Evolutionary conservation across 1,140 invertebrate genomes (phyloP).

Genomic region (Frieseomelitta varia): DNA sequence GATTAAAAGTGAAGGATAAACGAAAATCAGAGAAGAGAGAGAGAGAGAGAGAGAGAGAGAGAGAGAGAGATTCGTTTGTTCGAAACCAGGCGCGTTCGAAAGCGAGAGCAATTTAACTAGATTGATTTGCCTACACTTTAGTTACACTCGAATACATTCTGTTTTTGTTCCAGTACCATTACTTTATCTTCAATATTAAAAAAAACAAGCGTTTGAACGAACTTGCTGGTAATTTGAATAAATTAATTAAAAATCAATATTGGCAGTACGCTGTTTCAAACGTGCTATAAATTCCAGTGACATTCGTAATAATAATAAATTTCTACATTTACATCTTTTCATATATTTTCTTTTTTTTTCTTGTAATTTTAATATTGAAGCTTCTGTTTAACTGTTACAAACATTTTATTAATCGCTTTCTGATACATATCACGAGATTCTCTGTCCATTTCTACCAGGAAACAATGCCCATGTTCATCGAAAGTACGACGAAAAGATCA

Average conservation of each 20-base stretch:
- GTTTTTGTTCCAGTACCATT: not conserved
- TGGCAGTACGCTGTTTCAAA: not conserved
- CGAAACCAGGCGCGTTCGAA: not conserved
- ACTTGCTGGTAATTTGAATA: not conserved
- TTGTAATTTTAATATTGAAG: not conserved
- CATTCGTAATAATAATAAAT: not conserved
- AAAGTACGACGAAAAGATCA: not conserved
- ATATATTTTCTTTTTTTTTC: not conserved
- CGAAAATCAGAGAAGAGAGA: not conserved
- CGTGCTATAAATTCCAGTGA: no score
- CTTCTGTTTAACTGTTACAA: no score
- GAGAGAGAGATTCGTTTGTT: not conserved
- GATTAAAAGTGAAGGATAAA: not conserved
- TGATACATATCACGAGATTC: not conserved
- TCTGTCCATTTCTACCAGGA: not conserved
- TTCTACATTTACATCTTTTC: not conserved
- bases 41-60: not conserved
- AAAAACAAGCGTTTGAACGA: not conserved
- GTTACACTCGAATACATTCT: not conserved
- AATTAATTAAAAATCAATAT: not conserved
- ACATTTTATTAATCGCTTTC: no score
- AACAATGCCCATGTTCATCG: not conserved
- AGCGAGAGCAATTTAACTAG: not conserved
- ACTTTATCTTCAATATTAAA: no score
- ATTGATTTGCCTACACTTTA: not conserved